A percentile compares a stretch with the other conserved stretches of the same genome.
Conservation (phyloP, 2,888 invertebrate species). For the Coelinius sp. region DNA sequence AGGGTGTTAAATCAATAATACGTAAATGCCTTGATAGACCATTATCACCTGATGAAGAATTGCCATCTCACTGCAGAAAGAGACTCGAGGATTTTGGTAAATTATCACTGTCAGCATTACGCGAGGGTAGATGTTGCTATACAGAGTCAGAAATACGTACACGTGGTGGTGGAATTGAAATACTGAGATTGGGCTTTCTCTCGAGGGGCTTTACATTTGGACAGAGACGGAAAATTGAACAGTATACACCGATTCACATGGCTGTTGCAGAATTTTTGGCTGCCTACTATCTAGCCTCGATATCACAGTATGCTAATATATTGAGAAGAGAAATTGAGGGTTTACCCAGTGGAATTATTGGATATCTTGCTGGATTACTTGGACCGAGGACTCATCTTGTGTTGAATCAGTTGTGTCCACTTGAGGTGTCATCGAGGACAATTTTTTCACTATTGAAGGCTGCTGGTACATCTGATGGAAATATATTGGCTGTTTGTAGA, state of each 20-base stretch:
- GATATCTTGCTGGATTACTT: conserved; percentile 72
- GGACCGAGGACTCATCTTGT: conserved; percentile 72
- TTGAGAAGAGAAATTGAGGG: conserved; percentile 73
- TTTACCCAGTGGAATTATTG: conserved; percentile 70
- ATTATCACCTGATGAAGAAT: conserved; percentile 60
- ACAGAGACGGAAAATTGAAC: conserved; percentile 69
- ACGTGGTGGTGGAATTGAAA: conserved; percentile 68
- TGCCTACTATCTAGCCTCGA: conserved; percentile 74
- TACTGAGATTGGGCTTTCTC: conserved; percentile 71
- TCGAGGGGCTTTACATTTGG: conserved; percentile 68
- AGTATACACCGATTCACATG: conserved; percentile 72
- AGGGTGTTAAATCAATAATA: conserved; percentile 71
- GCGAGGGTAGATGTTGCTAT: conserved; percentile 71
- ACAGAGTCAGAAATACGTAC: conserved; percentile 72
- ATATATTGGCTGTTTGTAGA: conserved; percentile 73
- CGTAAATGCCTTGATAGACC: conserved; percentile 67
- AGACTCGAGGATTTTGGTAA: conserved; percentile 73
- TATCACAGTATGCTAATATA: conserved; percentile 72
- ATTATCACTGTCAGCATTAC: conserved; percentile 71
- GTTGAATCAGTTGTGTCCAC: conserved; percentile 71
- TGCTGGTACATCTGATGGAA: conserved; percentile 73
- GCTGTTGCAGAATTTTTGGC: conserved; percentile 73
- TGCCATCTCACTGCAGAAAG: conserved; percentile 70
- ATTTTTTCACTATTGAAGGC: conserved; percentile 73
- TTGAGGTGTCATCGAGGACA: conserved; percentile 73